phyloP scores from a whole-genome alignment of 2,113 vertebrate genomes.

The Labeo catla region DNA sequence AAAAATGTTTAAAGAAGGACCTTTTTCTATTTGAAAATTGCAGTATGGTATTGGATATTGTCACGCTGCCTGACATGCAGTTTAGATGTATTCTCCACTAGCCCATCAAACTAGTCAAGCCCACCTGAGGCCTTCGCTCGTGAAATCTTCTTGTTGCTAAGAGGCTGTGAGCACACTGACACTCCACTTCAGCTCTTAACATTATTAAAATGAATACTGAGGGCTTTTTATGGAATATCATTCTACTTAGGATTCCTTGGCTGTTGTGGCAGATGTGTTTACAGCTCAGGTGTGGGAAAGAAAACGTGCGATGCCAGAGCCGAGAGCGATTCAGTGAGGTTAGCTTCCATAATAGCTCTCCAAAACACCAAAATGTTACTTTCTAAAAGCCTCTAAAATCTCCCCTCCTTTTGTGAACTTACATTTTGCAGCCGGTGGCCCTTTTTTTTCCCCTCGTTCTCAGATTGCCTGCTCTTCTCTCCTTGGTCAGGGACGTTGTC shows the following conservation, averaged over 20 bases:
- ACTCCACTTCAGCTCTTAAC: conserved; percentile 36
- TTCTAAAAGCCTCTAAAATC: conserved; percentile 36
- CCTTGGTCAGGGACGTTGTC: conserved; percentile 55
- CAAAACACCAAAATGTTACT: conserved; percentile 22
- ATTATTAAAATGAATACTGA: conserved; percentile 44
- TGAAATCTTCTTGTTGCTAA: conserved; percentile 48
- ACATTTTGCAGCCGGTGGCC: conserved; percentile 47
- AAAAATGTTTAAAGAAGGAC: background rate
- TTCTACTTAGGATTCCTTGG: conserved; percentile 44
- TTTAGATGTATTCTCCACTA: conserved; percentile 13
- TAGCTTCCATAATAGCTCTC: conserved; percentile 31
- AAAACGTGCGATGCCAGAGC: conserved; percentile 10
- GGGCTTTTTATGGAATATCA: conserved; percentile 35
- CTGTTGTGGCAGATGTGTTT: conserved; percentile 25
- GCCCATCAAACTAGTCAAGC: conserved; percentile 35
- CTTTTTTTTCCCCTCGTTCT: conserved; percentile 35
- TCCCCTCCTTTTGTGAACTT: conserved; percentile 43
- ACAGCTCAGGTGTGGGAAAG: conserved; percentile 31
- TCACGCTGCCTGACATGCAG: conserved; percentile 18
- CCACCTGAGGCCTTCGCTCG: conserved; percentile 42
- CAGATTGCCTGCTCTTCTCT: conserved; percentile 51
- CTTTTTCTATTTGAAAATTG: background rate
- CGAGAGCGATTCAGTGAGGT: conserved; percentile 25
- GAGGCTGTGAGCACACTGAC: conserved; percentile 43
- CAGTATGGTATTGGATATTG: background rate